Percentiles rank a stretch among this genome's conserved stretches.
Conservation (phyloP, 2,888 invertebrate species). For the Macrophya annulata region DNA sequence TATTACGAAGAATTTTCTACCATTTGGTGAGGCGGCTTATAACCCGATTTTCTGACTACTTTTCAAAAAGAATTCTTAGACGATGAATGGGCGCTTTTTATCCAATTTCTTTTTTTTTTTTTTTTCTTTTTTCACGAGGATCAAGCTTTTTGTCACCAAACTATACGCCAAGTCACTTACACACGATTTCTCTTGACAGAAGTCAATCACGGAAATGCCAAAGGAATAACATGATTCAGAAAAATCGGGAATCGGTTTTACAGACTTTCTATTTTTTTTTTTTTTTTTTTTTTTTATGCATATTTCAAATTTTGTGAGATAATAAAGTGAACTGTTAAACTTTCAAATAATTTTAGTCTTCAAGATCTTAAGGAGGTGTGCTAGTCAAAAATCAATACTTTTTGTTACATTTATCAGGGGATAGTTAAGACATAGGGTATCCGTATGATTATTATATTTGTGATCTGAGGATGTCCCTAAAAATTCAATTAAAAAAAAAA, state of each 20-base stretch:
- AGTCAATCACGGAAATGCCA: background rate
- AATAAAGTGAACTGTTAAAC: no score
- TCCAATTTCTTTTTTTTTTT: background rate
- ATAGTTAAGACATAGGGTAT: no score
- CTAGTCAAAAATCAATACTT: no score
- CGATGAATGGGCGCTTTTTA: slow-evolving; percentile 5
- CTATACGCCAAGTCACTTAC: background rate
- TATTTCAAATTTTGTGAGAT: no score
- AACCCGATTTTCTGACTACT: slow-evolving; percentile 6
- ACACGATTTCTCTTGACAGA: background rate
- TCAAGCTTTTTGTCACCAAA: background rate
- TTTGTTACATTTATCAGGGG: no score
- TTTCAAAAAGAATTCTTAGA: slow-evolving; percentile 11
- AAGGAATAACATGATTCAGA: background rate
- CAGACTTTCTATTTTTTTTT: no score
- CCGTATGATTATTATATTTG: no score
- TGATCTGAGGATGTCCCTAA: no score
- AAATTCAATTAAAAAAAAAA: no score
- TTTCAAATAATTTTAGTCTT: background rate
- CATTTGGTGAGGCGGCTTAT: slow-evolving; percentile 16
- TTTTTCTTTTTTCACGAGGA: background rate
- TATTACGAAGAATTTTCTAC: slow-evolving; percentile 33
- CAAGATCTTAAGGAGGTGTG: no score
- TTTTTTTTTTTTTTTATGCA: no score
- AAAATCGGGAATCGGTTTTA: background rate